phyloP scores from a whole-genome alignment of 1,140 invertebrate species.

The Neodiprion virginianus region DNA sequence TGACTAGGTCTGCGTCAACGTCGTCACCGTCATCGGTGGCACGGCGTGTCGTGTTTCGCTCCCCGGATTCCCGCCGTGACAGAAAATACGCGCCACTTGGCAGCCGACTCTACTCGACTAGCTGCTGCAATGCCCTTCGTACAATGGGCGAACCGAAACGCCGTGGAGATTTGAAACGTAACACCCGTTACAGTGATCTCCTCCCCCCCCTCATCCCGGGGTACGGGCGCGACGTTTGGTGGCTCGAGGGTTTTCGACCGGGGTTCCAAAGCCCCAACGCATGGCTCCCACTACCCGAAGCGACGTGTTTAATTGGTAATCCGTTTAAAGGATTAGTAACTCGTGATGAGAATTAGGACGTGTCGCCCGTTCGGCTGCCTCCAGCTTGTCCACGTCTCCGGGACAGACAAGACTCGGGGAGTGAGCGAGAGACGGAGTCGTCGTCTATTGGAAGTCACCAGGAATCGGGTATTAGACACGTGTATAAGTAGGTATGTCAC shows the following conservation, averaged over 20 bases:
- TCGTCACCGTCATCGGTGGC: slow-evolving; percentile 26
- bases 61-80: slow-evolving; percentile 24
- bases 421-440: too few species aligned
- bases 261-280: neutral
- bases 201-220: too few species aligned
- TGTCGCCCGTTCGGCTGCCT: slow-evolving; percentile 44
- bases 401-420: slow-evolving; percentile 27
- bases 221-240: neutral
- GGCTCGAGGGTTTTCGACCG: neutral
- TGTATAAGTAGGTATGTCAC: neutral
- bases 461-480: neutral
- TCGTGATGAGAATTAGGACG: slow-evolving; percentile 54
- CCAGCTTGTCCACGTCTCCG: slow-evolving; percentile 52
- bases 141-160: slow-evolving; percentile 7
- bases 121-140: slow-evolving; percentile 17
- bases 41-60: slow-evolving; percentile 34
- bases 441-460: neutral
- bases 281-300: slow-evolving; percentile 20
- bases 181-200: slow-evolving; percentile 33
- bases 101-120: slow-evolving; percentile 32
- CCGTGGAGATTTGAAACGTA: slow-evolving; percentile 46
- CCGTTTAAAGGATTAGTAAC: slow-evolving; percentile 62
- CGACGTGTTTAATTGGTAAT: slow-evolving; percentile 61
- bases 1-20: neutral
- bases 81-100: slow-evolving; percentile 41